A percentile compares a stretch with the other conserved stretches of the same genome.
Conservation (phyloP, 2,797 vertebrate genomes). For the Gobionotothen gibberifrons region DNA sequence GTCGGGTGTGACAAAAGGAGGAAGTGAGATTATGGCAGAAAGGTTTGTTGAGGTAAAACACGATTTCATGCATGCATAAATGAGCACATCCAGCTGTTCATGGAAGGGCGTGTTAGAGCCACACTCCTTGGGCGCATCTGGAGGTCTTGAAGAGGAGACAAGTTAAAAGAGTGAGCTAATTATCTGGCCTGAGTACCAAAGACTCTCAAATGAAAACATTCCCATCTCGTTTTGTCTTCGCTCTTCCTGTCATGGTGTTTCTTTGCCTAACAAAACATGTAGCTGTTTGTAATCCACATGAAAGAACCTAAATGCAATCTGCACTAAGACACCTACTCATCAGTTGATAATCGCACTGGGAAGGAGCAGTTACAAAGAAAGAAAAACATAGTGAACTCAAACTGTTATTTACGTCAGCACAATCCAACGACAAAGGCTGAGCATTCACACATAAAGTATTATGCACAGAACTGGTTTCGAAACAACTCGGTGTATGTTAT, state of each 20-base stretch:
- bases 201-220: conserved; percentile 65
- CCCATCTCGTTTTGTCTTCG: conserved; percentile 23
- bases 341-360: conserved; percentile 55
- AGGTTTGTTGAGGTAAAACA: conserved; percentile 63
- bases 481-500: conserved; percentile 31
- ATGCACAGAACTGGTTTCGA: conserved; percentile 35
- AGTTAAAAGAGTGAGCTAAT: conserved; percentile 79
- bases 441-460: conserved; percentile 42
- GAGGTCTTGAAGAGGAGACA: conserved; percentile 86
- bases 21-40: conserved; percentile 35
- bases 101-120: conserved; percentile 87
- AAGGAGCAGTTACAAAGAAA: conserved; percentile 38
- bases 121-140: conserved; percentile 90
- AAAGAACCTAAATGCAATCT: conserved; percentile 49
- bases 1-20: conserved; percentile 61
- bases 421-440: conserved; percentile 37
- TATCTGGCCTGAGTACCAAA: conserved; percentile 71
- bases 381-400: conserved; percentile 42
- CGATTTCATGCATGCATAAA: conserved; percentile 53
- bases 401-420: conserved; percentile 37
- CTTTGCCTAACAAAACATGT: conserved; percentile 20
- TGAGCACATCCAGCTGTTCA: conserved; percentile 82
- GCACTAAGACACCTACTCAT: conserved; percentile 49
- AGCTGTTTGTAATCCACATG: conserved; percentile 47
- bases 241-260: conserved; percentile 46